Percentiles rank a stretch among this genome's conserved stretches.
phyloP scores from a whole-genome alignment of 2,888 invertebrate genomes.

The Linnaemya vulpina region DNA sequence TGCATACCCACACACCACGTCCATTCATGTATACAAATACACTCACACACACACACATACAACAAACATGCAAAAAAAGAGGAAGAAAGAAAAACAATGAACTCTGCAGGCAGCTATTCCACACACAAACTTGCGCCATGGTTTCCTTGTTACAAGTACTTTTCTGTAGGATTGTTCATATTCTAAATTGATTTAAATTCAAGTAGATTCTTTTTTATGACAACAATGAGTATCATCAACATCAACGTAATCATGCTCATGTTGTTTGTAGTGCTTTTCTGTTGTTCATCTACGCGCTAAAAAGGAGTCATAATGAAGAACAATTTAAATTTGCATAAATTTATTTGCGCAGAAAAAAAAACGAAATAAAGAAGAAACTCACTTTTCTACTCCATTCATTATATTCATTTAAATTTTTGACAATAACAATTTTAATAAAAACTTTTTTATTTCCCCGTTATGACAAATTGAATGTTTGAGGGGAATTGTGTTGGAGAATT shows the following conservation, averaged over 20 bases:
- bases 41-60: neutral
- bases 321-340: conserved; percentile 72
- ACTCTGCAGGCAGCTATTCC: conserved; percentile 20
- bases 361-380: neutral
- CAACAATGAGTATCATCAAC: conserved; percentile 69
- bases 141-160: conserved; percentile 40
- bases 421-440: conserved; percentile 32
- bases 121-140: conserved; percentile 48
- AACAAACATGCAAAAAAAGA: neutral
- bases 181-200: conserved; percentile 72
- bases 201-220: conserved; percentile 68
- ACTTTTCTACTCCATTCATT: conserved; percentile 48
- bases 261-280: conserved; percentile 56
- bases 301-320: conserved; percentile 70
- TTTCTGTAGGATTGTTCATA: conserved; percentile 65
- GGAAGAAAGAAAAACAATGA: neutral
- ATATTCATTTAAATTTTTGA: conserved; percentile 36
- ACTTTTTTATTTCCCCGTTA: conserved; percentile 11
- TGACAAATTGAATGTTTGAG: conserved; percentile 14
- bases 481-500: neutral
- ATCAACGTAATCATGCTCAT: conserved; percentile 64
- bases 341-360: conserved; percentile 34
- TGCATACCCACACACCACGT: neutral
- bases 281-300: conserved; percentile 60
- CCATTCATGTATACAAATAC: neutral